These are phyloP conservation scores for Syngnathus rostellatus DNA, from an alignment of 2,797 vertebrate species.

Conservation along the genomic window DNA sequence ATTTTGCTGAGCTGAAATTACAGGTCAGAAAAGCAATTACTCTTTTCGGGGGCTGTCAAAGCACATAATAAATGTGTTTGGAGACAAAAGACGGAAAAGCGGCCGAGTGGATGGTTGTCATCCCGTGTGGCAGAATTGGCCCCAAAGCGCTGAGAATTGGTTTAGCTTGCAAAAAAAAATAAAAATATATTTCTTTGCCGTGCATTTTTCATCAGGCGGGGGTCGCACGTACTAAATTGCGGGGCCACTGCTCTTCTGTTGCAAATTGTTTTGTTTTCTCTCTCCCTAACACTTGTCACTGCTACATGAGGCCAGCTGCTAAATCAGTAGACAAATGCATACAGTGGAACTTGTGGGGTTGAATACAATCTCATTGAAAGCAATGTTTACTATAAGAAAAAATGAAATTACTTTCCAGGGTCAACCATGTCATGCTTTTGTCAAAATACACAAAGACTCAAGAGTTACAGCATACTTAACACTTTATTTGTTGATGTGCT, in stretches of 20 bases:
- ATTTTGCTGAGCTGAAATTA: slow-evolving; percentile 66
- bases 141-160: slow-evolving; percentile 54
- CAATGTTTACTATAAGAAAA: neutral
- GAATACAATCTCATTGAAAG: neutral
- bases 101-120: slow-evolving; percentile 53
- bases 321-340: neutral
- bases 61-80: slow-evolving; percentile 62
- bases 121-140: slow-evolving; percentile 45
- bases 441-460: too few species aligned
- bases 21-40: slow-evolving; percentile 72
- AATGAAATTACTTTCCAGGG: too few species aligned
- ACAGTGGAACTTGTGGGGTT: neutral
- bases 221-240: slow-evolving; percentile 24
- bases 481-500: too few species aligned
- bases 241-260: slow-evolving; percentile 15
- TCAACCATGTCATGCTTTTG: too few species aligned
- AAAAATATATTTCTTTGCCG: slow-evolving; percentile 30
- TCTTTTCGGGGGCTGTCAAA: slow-evolving; percentile 64
- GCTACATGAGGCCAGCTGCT: slow-evolving; percentile 13
- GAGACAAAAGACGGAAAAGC: slow-evolving; percentile 53
- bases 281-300: slow-evolving; percentile 9
- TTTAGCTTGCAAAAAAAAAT: slow-evolving; percentile 50
- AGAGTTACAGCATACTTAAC: too few species aligned
- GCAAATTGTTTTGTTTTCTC: slow-evolving; percentile 7
- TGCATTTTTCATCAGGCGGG: slow-evolving; percentile 35